A percentile compares a stretch with the other conserved stretches of the same genome.
Evolutionary conservation across 2,888 invertebrate species (phyloP).

Genomic region (Yponomeuta sedellus): DNA sequence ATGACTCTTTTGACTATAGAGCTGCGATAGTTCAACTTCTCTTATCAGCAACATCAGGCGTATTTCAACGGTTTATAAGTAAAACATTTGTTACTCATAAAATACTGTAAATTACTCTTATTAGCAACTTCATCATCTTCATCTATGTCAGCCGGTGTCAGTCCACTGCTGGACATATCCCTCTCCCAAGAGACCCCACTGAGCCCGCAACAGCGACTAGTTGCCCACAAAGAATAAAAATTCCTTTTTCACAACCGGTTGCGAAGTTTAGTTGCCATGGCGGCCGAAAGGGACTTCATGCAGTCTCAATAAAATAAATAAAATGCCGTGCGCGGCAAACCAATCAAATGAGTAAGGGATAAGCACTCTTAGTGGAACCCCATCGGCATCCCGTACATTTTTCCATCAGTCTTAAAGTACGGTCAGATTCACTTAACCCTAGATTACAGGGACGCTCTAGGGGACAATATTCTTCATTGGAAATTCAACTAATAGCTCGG

Average conservation of each 20-base stretch:
- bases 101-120: too few species aligned
- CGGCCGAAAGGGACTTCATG: too few species aligned
- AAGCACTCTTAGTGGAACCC: background rate
- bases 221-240: too few species aligned
- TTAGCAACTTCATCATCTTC: too few species aligned
- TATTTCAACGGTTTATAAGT: too few species aligned
- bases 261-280: too few species aligned
- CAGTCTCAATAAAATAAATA: background rate
- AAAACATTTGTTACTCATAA: too few species aligned
- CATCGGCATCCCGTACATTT: background rate
- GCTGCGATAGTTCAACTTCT: background rate
- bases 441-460: constrained; percentile 19
- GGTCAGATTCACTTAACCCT: constrained; percentile 4
- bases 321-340: background rate
- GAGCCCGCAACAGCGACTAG: too few species aligned
- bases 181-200: too few species aligned
- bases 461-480: constrained; percentile 24
- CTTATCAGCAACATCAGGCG: background rate
- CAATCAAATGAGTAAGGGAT: constrained; percentile 15
- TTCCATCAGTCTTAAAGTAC: constrained; percentile 7
- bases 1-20: constrained; percentile 12
- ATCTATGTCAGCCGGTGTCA: too few species aligned
- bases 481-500: constrained; percentile 33
- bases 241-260: too few species aligned
- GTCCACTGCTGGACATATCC: too few species aligned